Evolutionary conservation across 2,888 invertebrate genomes (phyloP), one percentile per base, ranked within the genome.

Genomic region (Plutella xylostella): DNA sequence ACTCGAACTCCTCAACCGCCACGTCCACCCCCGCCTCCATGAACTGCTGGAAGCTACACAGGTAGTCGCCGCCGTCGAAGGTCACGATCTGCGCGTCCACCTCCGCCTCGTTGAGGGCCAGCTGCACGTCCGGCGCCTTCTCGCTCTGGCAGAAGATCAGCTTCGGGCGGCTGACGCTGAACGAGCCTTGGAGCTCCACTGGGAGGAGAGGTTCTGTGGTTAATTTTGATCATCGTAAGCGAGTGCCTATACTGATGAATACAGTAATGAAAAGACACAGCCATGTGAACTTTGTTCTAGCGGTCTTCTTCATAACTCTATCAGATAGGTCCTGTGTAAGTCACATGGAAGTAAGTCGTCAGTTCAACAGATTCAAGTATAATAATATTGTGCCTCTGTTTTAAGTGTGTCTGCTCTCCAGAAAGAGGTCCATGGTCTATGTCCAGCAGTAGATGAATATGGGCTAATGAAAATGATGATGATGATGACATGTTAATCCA

Each of bases 71-170:
- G 30, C 64, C 55, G 22, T 72, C 68, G 39, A 73, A 77, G 3
- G 67, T 73, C 0, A 77, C 55, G 4, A 76, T 68, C 9, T 53
- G 51, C 4, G 65, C 52, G 20, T 58, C 54, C 3, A 60, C 48
- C 3, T 60, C 56, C 1, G 61, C 47, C 15, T 61, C 55, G 17
- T 65, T 65, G 4, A 71, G 51, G n/a, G 65, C 63, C 17, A 57
- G 48, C 40, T 65, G 61, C 0, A 72, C 57, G 28, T 70, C 68
- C 0, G 60, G 45, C 0, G 67, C 65, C 48, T 60, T 69, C 1
- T 70, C 64, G 15, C 62, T 66, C 46, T 75, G 71, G 43, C 76
- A 76, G 54, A 76, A 74, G 50, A 76, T 60, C 43, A 72, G 52
- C 49, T 68, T 76, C 0, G 77, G 73, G 28, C 52, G 51, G 34